phyloP scores from a whole-genome alignment of 2,113 vertebrate species.

The Beaufortia kweichowensis region DNA sequence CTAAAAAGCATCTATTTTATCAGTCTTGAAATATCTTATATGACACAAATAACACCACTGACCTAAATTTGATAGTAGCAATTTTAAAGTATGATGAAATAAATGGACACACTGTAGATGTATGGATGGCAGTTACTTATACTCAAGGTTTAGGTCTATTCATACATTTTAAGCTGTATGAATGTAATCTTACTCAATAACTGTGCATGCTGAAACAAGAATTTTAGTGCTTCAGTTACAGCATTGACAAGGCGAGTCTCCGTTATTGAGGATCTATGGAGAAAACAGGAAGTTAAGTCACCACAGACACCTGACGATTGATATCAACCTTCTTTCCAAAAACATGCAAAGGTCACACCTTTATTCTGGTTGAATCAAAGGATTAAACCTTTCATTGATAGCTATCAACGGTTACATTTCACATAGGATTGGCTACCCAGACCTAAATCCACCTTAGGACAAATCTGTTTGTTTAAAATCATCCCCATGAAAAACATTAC shows the following conservation, averaged over 20 bases:
- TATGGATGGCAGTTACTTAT: background rate
- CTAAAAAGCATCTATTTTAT: background rate
- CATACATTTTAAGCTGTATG: background rate
- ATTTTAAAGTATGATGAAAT: background rate
- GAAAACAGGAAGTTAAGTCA: conserved; percentile 43
- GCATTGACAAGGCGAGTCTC: conserved; percentile 13
- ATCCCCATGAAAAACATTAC: background rate
- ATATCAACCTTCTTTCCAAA: conserved; percentile 23
- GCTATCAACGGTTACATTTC: background rate
- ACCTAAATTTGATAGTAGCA: background rate
- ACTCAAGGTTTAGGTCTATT: background rate
- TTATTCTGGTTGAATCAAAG: background rate
- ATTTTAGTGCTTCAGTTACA: conserved; percentile 5
- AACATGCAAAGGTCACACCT: conserved; percentile 6
- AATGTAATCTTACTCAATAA: background rate
- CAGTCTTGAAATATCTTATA: background rate
- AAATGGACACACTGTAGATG: background rate
- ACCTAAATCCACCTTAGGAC: background rate
- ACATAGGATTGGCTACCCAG: background rate
- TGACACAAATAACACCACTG: background rate
- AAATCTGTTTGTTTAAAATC: background rate
- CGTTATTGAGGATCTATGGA: background rate
- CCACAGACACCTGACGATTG: conserved; percentile 30
- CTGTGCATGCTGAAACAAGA: conserved; percentile 25
- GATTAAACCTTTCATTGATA: background rate